phyloP scores from a whole-genome alignment of 2,888 invertebrate species.

The Torymus texanus region DNA sequence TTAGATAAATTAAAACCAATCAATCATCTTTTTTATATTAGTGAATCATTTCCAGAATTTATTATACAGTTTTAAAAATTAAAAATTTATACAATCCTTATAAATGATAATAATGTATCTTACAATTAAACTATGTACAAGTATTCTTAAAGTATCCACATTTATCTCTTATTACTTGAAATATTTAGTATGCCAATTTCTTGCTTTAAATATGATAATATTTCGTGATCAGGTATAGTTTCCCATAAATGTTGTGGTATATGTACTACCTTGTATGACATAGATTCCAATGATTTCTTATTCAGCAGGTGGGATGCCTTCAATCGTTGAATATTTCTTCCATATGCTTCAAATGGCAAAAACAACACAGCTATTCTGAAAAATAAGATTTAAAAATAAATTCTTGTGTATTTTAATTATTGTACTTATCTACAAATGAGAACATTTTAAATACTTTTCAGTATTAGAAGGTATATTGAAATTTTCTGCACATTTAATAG shows the following conservation, averaged over 20 bases:
- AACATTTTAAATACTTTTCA: slow-evolving; percentile 31
- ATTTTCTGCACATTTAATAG: slow-evolving; percentile 26
- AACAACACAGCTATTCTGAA: slow-evolving; percentile 43
- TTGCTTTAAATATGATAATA: slow-evolving; percentile 26
- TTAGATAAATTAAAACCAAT: no score
- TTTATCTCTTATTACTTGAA: not conserved
- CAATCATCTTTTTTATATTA: no score
- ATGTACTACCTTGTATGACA: slow-evolving; percentile 46
- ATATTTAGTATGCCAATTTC: not conserved
- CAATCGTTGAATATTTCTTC: slow-evolving; percentile 26
- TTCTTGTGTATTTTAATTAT: not conserved
- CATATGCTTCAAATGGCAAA: slow-evolving; percentile 3
- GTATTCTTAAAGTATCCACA: no score
- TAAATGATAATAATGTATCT: no score
- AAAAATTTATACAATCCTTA: no score
- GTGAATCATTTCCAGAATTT: no score
- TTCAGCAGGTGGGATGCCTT: not conserved
- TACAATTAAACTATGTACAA: no score
- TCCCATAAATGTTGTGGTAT: slow-evolving; percentile 22
- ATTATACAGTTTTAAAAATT: no score
- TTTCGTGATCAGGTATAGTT: slow-evolving; percentile 28
- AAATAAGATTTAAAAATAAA: slow-evolving; percentile 7
- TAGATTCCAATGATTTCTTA: slow-evolving; percentile 41
- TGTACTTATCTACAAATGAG: slow-evolving; percentile 12
- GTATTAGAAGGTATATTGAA: slow-evolving; percentile 31